Evolutionary conservation across 2,113 vertebrate species (phyloP).

Genomic region (Phasianus colchicus): DNA sequence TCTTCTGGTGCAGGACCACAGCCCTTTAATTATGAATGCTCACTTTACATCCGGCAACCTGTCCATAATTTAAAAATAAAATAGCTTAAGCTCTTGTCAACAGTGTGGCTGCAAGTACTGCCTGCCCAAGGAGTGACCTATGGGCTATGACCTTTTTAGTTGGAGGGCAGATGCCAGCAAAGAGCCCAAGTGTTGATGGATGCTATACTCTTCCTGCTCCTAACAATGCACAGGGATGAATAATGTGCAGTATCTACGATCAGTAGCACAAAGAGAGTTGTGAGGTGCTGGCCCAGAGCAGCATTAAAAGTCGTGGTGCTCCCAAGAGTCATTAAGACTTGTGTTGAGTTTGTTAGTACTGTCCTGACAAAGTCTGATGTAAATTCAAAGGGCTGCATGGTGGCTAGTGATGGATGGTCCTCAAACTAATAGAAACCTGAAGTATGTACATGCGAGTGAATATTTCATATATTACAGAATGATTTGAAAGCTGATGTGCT

Average conservation of each 20-base stretch:
- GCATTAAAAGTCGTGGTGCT: background rate
- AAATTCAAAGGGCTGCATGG: background rate
- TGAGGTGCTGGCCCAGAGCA: background rate
- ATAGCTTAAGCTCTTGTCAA: background rate
- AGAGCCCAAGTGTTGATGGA: background rate
- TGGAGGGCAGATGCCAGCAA: background rate
- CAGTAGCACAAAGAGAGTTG: accelerated
- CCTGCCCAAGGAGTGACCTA: background rate
- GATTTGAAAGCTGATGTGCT: background rate
- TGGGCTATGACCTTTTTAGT: accelerated
- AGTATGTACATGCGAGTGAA: background rate
- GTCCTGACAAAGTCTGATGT: background rate
- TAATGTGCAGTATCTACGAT: background rate
- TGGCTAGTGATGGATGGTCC: background rate
- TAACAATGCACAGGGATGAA: background rate
- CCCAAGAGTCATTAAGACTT: too few relatives aligned
- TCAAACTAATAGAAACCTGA: background rate
- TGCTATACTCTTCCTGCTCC: background rate
- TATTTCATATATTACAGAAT: background rate
- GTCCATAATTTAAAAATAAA: background rate
- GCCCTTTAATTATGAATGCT: background rate
- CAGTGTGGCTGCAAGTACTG: background rate
- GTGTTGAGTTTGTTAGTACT: background rate
- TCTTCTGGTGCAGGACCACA: background rate
- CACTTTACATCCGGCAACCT: accelerated